Conservation (phyloP, 2,113 vertebrate genomes). For the Proteles cristata region DNA sequence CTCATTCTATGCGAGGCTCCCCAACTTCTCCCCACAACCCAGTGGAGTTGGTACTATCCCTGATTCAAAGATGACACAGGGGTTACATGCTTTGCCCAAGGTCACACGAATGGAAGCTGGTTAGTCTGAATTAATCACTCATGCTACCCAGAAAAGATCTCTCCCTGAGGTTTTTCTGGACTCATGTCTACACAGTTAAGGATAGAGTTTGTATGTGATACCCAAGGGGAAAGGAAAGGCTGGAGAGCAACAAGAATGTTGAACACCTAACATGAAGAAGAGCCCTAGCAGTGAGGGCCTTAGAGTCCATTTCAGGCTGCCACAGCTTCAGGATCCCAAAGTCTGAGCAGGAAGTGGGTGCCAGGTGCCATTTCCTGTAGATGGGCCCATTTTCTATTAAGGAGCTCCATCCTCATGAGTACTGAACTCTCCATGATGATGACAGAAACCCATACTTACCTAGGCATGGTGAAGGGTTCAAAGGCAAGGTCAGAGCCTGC, state of each 20-base stretch:
- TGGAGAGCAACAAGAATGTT: background rate
- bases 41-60: background rate
- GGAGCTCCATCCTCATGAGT: background rate
- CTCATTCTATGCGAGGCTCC: background rate
- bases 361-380: background rate
- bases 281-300: background rate
- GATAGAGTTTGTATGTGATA: background rate
- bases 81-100: background rate
- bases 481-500: background rate
- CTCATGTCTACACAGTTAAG: background rate
- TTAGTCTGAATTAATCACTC: background rate
- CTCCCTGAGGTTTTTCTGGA: background rate
- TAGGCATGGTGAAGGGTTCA: background rate
- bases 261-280: background rate
- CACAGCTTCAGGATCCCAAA: background rate
- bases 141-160: background rate
- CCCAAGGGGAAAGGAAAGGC: background rate
- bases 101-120: background rate
- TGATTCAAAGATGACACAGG: background rate
- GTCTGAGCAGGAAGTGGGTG: slow-evolving; percentile 7
- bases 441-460: background rate
- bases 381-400: background rate
- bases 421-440: background rate
- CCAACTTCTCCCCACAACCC: background rate
- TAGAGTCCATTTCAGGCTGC: background rate